Percentiles rank a stretch among this genome's conserved stretches.
Evolutionary conservation across 2,888 invertebrate genomes (phyloP).

Genomic region (Diloba caeruleocephala): DNA sequence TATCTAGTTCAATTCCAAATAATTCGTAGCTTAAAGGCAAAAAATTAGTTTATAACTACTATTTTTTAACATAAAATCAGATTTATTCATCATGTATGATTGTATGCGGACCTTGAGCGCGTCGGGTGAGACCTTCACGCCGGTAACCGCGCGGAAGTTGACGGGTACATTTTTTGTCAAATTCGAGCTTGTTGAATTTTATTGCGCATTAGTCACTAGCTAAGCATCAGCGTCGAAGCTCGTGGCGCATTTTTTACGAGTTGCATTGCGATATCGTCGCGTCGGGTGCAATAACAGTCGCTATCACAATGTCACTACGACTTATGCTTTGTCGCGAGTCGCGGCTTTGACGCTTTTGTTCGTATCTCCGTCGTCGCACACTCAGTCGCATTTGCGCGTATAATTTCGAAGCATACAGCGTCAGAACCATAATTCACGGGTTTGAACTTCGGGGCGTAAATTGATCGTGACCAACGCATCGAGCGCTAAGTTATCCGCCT

Average conservation of each 20-base stretch:
- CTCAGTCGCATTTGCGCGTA: slow-evolving; percentile 61
- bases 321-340: slow-evolving; percentile 77
- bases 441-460: slow-evolving; percentile 60
- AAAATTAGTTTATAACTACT: slow-evolving; percentile 78
- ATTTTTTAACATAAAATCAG: slow-evolving; percentile 82
- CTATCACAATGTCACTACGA: slow-evolving; percentile 86
- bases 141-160: slow-evolving; percentile 89
- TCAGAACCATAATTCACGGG: slow-evolving; percentile 62
- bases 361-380: slow-evolving; percentile 62
- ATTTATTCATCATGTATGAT: slow-evolving; percentile 87
- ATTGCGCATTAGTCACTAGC: slow-evolving; percentile 85
- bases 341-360: slow-evolving; percentile 68
- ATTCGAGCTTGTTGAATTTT: slow-evolving; percentile 84
- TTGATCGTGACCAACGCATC: slow-evolving; percentile 64
- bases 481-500: slow-evolving; percentile 54
- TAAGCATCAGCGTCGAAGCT: slow-evolving; percentile 75
- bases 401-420: slow-evolving; percentile 63
- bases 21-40: slow-evolving; percentile 73
- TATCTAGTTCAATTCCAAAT: slow-evolving; percentile 73
- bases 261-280: slow-evolving; percentile 76
- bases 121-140: slow-evolving; percentile 86
- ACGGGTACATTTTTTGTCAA: slow-evolving; percentile 85
- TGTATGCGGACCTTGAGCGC: slow-evolving; percentile 87
- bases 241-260: slow-evolving; percentile 76
- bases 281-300: slow-evolving; percentile 80